Conservation (phyloP, 2,888 invertebrate species). For the Ectemnius lituratus region DNA sequence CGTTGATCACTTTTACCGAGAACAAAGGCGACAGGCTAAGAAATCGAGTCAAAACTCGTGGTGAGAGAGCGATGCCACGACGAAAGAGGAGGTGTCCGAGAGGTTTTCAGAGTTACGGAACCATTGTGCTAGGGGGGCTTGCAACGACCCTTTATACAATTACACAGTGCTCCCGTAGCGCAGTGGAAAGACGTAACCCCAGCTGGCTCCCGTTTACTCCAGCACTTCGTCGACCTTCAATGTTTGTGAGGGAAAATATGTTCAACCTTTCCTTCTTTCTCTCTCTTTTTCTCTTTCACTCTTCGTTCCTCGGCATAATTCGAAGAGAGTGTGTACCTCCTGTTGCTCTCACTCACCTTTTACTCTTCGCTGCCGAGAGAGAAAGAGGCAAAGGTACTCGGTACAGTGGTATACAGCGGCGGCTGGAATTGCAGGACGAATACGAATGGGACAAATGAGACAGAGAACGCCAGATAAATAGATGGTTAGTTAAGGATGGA, state of each 20-base stretch:
- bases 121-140: constrained; percentile 50
- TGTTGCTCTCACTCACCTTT: too few species aligned
- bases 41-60: constrained; percentile 6
- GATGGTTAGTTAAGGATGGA: background rate
- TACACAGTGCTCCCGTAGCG: constrained; percentile 46
- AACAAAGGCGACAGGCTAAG: constrained; percentile 1
- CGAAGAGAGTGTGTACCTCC: too few species aligned
- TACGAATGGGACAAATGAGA: too few species aligned
- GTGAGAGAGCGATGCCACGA: background rate
- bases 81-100: background rate
- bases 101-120: constrained; percentile 12
- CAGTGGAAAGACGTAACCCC: constrained; percentile 40
- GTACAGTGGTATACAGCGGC: too few species aligned
- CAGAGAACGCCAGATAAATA: background rate
- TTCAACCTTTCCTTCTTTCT: background rate
- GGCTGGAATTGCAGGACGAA: too few species aligned
- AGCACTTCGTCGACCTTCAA: constrained; percentile 18
- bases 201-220: constrained; percentile 29
- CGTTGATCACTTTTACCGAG: too few species aligned
- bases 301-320: too few species aligned
- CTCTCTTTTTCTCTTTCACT: too few species aligned
- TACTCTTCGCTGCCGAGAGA: too few species aligned
- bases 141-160: constrained; percentile 52
- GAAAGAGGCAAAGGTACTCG: too few species aligned
- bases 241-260: constrained; percentile 15